A percentile compares a stretch with the other conserved stretches of the same genome.
These are phyloP conservation scores for Harmothoe impar DNA, from an alignment of 2,888 invertebrate species.

Conservation along the genomic window DNA sequence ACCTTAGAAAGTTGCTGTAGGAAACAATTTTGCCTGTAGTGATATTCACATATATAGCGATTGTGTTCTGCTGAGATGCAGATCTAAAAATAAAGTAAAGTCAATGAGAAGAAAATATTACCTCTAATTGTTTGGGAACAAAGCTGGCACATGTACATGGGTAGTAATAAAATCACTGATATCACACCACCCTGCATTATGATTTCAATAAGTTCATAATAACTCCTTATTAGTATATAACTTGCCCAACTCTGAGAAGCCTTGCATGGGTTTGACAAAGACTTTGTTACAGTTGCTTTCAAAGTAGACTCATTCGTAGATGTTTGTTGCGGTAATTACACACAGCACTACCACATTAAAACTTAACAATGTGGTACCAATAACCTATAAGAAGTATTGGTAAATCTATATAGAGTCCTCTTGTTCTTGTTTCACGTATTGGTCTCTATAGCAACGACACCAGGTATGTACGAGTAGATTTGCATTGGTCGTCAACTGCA, in stretches of 20 bases:
- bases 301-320: constrained; percentile 40
- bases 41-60: too few relatives aligned
- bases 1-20: too few relatives aligned
- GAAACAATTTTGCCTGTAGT: too few relatives aligned
- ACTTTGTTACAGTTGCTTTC: background rate
- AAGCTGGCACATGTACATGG: too few relatives aligned
- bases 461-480: constrained; percentile 14
- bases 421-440: background rate
- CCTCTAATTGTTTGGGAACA: too few relatives aligned
- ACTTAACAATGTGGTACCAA: constrained; percentile 7
- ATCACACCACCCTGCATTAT: too few relatives aligned
- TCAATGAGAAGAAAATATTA: too few relatives aligned
- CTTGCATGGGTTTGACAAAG: constrained; percentile 29
- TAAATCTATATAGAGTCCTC: background rate
- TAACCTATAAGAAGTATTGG: background rate
- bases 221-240: background rate
- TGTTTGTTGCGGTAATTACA: background rate
- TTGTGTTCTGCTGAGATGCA: too few relatives aligned
- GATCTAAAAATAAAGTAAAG: too few relatives aligned
- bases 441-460: constrained; percentile 6
- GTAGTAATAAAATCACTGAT: too few relatives aligned
- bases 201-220: too few relatives aligned
- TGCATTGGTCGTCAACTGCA: background rate
- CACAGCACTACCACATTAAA: constrained; percentile 9
- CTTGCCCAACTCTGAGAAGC: constrained; percentile 49